Evolutionary conservation across 2,113 vertebrate species (phyloP).

Genomic region (Neofelis nebulosa): DNA sequence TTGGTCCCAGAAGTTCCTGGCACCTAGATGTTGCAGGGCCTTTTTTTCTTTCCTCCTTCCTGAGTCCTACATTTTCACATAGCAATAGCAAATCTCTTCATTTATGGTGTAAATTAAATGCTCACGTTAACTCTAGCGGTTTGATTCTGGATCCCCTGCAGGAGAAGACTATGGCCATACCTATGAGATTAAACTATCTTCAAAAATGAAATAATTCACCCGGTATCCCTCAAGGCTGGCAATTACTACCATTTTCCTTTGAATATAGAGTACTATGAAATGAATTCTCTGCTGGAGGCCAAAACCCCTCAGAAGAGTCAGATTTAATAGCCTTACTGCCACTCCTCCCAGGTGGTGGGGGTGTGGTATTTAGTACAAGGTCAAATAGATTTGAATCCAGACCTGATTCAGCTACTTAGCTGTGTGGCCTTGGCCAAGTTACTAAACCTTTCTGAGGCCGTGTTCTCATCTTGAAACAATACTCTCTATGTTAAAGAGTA

Average conservation of each 20-base stretch:
- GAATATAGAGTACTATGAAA: neutral
- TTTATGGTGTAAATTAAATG: neutral
- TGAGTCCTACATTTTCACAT: neutral
- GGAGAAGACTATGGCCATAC: neutral
- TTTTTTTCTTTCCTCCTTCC: neutral
- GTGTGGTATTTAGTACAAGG: neutral
- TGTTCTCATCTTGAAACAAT: neutral
- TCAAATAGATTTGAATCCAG: neutral
- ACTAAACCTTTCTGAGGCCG: neutral
- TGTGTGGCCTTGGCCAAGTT: neutral
- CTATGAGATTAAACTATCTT: neutral
- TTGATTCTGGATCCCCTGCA: neutral
- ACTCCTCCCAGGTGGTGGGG: neutral
- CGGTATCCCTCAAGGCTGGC: neutral
- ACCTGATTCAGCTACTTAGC: neutral
- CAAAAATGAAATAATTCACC: slow-evolving; percentile 3
- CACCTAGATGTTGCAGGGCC: neutral
- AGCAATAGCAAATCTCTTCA: neutral
- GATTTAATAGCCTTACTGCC: neutral
- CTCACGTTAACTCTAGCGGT: neutral
- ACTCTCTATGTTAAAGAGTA: neutral
- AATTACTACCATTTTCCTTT: neutral
- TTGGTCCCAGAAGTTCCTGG: neutral
- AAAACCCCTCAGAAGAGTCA: neutral
- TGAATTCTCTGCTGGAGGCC: neutral